phyloP scores from a whole-genome alignment of 1,140 invertebrate species.

The Cotesia typhae region DNA sequence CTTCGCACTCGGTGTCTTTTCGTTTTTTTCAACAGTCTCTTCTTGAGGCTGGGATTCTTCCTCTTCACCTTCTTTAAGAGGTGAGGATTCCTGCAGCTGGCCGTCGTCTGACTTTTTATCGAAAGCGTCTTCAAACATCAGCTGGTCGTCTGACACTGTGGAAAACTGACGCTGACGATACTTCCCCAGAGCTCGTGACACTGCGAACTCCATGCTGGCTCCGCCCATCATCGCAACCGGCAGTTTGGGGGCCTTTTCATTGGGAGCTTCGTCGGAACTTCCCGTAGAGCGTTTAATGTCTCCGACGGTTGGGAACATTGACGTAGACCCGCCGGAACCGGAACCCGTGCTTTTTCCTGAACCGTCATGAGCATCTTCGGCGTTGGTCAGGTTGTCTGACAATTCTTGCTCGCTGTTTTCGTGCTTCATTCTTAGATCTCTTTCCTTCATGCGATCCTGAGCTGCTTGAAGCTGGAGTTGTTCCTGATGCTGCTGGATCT shows the following conservation, averaged over 20 bases:
- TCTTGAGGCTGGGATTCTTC: conserved; percentile 24
- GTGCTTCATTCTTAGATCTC: conserved; percentile 46
- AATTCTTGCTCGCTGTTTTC: conserved; percentile 61
- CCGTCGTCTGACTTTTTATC: conserved; percentile 60
- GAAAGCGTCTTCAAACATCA: conserved; percentile 63
- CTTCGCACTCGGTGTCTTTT: conserved; percentile 56
- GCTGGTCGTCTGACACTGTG: conserved; percentile 73
- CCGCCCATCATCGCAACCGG: conserved; percentile 69
- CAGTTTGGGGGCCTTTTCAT: conserved; percentile 68
- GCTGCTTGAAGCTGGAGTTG: conserved; percentile 52
- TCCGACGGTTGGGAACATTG: conserved; percentile 77
- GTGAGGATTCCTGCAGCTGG: conserved; percentile 48
- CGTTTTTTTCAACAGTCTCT: conserved; percentile 48
- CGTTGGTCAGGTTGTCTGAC: conserved; percentile 65
- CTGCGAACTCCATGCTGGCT: conserved; percentile 83
- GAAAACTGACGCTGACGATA: conserved; percentile 81
- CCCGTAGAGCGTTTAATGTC: conserved; percentile 73
- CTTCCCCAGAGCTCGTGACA: conserved; percentile 82
- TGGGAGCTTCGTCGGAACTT: conserved; percentile 61
- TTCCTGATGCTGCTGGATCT: conserved; percentile 59
- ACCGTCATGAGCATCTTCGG: conserved; percentile 67
- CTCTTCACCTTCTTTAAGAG: conserved; percentile 44
- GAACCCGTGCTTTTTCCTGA: conserved; percentile 70
- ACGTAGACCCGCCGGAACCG: conserved; percentile 68
- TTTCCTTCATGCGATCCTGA: conserved; percentile 58